Evolutionary conservation across 2,797 vertebrate species (phyloP).

Genomic region (Uromys caudimaculatus): DNA sequence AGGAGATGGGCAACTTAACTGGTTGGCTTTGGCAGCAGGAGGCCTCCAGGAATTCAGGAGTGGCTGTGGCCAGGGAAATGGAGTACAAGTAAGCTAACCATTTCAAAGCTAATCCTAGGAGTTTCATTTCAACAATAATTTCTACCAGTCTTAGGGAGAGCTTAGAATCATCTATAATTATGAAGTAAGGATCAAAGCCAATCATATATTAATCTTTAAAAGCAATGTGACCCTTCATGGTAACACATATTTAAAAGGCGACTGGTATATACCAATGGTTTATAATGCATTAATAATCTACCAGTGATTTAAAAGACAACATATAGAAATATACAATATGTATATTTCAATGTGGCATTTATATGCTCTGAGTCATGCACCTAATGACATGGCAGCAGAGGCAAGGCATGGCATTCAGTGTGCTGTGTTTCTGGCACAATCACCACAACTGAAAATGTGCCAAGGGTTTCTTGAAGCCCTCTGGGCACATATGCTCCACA

Average conservation of each 20-base stretch:
- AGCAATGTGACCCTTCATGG: background rate
- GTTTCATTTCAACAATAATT: background rate
- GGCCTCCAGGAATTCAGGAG: background rate
- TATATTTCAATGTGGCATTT: background rate
- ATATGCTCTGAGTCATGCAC: background rate
- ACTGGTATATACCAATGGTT: background rate
- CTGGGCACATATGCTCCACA: background rate
- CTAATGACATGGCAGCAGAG: background rate
- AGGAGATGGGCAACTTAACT: background rate
- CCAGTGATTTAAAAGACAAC: background rate
- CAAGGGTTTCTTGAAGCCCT: background rate
- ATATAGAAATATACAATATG: background rate
- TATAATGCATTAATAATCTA: background rate
- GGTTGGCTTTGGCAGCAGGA: background rate
- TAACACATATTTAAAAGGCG: background rate
- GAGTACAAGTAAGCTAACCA: background rate
- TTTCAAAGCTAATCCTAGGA: background rate
- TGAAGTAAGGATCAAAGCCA: background rate
- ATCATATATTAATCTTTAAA: background rate
- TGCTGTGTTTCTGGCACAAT: background rate
- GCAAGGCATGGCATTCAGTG: background rate
- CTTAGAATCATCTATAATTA: background rate
- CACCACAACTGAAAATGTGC: background rate
- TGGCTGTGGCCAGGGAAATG: background rate
- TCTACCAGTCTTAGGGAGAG: background rate